Percentiles rank a stretch among this genome's conserved stretches.
Conservation (phyloP, 2,113 vertebrate species). For the Dipodomys spectabilis region DNA sequence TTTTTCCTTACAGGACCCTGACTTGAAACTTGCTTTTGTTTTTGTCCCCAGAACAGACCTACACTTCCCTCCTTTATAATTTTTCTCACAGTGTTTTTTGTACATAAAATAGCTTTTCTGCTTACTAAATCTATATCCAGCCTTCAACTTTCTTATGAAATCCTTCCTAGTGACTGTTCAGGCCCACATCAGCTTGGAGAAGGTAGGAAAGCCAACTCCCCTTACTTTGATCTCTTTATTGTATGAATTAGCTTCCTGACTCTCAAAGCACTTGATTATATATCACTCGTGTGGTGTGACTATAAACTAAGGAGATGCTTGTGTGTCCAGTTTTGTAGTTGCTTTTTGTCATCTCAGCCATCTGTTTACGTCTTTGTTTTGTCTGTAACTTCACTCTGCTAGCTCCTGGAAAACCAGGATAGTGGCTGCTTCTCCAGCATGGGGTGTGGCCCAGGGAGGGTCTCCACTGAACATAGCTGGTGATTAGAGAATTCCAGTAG, state of each 20-base stretch:
- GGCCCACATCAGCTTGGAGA: not conserved
- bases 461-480: not conserved
- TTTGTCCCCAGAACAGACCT: not conserved
- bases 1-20: not conserved
- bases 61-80: not conserved
- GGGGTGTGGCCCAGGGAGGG: not conserved
- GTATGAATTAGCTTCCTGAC: constrained; percentile 46
- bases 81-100: not conserved
- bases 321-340: constrained; percentile 46
- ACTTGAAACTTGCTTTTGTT: not conserved
- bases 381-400: not conserved
- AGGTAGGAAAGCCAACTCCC: constrained; percentile 17
- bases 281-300: constrained; percentile 22
- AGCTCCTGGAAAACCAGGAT: constrained; percentile 11
- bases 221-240: constrained; percentile 66
- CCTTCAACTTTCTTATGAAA: not conserved
- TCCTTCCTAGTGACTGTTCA: not conserved
- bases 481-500: constrained; percentile 7
- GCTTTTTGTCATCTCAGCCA: not conserved
- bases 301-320: constrained; percentile 52
- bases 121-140: not conserved
- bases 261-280: constrained; percentile 58
- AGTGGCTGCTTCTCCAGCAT: constrained; percentile 14
- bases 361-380: constrained; percentile 42
- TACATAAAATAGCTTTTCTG: not conserved